Base-by-base conservation (phyloP, 2,888 invertebrate species). In the Phengaris alcon region DNA sequence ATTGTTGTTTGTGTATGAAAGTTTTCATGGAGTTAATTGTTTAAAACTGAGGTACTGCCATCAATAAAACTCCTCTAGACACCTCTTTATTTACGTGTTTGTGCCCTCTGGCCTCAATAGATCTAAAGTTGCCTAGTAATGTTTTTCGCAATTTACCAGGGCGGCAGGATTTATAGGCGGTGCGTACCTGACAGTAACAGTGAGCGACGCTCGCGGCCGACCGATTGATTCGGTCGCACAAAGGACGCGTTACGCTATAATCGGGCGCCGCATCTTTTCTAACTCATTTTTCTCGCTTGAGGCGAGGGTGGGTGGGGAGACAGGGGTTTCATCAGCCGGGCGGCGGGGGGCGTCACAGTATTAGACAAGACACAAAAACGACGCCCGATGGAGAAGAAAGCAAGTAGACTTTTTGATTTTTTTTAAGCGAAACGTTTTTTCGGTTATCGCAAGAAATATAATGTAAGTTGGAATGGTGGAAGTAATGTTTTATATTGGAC, bases 301-400 rank as follows among this genome's bases (percentile, higher is more conserved):
- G 88, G 90, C 84, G 83, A 79, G 79, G 78, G 81, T 80, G 79
- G 81, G 80, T 78, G 81, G 79, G 83, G 81, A 81, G 79, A 79
- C 79, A 4, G 78, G 79, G 80, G 88, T 84, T 86, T 90, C 90
- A 88, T 90, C 91, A 90, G 86, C 84, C 86, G 82, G 64, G 22
- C 44, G 35, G 64, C 12, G 64, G 83, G 90, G 90, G 90, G 89
- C 90, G 90, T 89, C 89, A 90, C 89, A 91, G 91, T 88, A 91
- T 93, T 93, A 92, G 93, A 91, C 92, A 93, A 93, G 91, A 91
- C 92, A 93, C 93, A 93, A 93, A 93, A 93, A 93, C 91, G 88
- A 84, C 83, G 87, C 89, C 86, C 86, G 85, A 79, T 84, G 87
- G 86, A 92, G 85, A 91, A 91, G 89, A 86, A 86, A 86, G 90